Conservation (phyloP, 2,888 invertebrate species). For the Eupithecia subumbrata region DNA sequence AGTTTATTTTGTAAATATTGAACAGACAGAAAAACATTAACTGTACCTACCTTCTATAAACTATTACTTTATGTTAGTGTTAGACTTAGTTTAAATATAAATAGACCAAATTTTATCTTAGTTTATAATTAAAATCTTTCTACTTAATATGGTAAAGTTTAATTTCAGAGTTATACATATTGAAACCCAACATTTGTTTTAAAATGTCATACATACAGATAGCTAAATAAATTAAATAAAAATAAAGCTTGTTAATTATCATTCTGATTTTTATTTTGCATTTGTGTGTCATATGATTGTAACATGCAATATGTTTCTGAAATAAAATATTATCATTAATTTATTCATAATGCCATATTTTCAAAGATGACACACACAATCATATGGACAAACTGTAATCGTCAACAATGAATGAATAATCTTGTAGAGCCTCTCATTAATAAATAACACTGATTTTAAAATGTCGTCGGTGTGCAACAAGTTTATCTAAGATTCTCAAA, state of each 20-base stretch:
- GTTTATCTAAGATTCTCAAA: background rate
- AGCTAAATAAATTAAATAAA: no score
- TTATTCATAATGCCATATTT: background rate
- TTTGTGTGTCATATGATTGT: no score
- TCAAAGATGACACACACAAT: background rate
- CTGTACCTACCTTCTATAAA: background rate
- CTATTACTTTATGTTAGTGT: background rate
- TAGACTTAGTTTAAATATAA: background rate
- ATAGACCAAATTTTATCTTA: background rate
- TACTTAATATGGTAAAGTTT: no score
- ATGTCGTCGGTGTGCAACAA: background rate
- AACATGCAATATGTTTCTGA: no score
- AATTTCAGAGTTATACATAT: background rate
- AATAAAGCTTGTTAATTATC: no score
- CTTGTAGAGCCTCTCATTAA: background rate
- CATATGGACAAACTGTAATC: background rate
- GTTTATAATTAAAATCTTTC: no score
- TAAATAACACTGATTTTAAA: background rate
- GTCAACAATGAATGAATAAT: background rate
- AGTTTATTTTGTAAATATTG: background rate
- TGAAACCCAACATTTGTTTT: background rate
- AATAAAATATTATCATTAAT: no score
- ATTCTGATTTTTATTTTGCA: no score
- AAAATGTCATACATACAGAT: no score
- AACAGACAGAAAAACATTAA: background rate